phyloP scores from a whole-genome alignment of 2,113 vertebrate genomes.

The Delphinapterus leucas region DNA sequence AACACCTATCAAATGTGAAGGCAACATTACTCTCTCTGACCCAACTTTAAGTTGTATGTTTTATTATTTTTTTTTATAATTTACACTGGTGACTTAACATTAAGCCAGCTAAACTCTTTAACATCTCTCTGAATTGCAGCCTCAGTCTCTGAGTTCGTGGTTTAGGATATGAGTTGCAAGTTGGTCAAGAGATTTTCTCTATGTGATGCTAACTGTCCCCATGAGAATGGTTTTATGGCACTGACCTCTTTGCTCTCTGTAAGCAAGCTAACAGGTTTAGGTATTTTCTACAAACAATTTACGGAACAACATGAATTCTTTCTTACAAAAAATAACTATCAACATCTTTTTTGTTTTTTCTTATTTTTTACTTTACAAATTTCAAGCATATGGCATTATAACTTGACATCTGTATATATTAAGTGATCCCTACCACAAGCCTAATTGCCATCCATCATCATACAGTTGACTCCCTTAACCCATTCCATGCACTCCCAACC shows the following conservation, averaged over 20 bases:
- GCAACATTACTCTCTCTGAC: background rate
- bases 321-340: background rate
- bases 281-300: background rate
- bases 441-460: background rate
- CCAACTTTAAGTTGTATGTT: background rate
- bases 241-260: background rate
- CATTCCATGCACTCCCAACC: background rate
- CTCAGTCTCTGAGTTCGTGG: background rate
- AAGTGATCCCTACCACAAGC: background rate
- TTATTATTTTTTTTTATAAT: background rate
- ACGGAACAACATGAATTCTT: background rate
- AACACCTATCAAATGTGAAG: background rate
- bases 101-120: background rate
- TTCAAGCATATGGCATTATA: background rate
- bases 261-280: background rate
- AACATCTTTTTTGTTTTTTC: background rate
- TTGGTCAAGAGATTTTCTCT: background rate
- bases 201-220: background rate
- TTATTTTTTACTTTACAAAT: background rate
- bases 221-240: background rate
- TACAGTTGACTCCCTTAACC: background rate
- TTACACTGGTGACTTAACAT: background rate
- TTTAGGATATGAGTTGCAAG: background rate
- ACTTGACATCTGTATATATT: background rate
- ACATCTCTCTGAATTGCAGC: too few species aligned